Evolutionary conservation across 2,888 invertebrate genomes (phyloP), one percentile per base, ranked within the genome.

Genomic region (Rhaphigaster nebulosa): DNA sequence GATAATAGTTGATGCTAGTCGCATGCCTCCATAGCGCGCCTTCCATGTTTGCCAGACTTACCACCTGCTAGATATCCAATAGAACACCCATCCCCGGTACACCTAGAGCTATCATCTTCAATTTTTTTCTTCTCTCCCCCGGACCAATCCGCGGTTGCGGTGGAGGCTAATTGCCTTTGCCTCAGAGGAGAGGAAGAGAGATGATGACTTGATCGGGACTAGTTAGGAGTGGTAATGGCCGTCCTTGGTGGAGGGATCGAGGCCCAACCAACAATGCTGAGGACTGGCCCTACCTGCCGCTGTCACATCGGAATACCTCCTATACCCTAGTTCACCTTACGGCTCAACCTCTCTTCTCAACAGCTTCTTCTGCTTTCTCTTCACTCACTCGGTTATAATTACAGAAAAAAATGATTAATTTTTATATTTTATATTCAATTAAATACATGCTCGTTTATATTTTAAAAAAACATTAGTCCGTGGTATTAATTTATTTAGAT

Each of bases 181-280:
- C 13, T 13, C n/a, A 34, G 15, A 10, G 50, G 65, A 34, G 15
- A 10, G 50, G 50, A 29, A 29, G 34, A 56, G 23, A 26, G 87
- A 88, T 88, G 87, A 88, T 88, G 87, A 88, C 87, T 88, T 88
- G 87, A 88, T 88, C 87, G 41, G 38, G 87, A 50, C 87, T 88
- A 88, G 87, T 88, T 88, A 88, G 87, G 87, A 20, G 13, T 20
- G 87, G 87, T 88, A 88, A 88, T 88, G 87, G 87, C n/a, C 87
- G 87, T 38, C 87, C 87, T 88, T 88, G 87, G 54, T 10, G 26
- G 23, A 56, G 56, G 15, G n/a, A n/a, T 15, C 15, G 15, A 13
- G 10, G 45, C 45, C 45, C 45, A 52, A 54, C 26, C 23, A n/a
- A 76, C 87, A 88, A 88, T 88, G 87, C 52, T 52, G 15, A 29